These are phyloP conservation scores for Tauraco hartlaubi DNA, from an alignment of 2,797 vertebrate species.

Conservation along the genomic window DNA sequence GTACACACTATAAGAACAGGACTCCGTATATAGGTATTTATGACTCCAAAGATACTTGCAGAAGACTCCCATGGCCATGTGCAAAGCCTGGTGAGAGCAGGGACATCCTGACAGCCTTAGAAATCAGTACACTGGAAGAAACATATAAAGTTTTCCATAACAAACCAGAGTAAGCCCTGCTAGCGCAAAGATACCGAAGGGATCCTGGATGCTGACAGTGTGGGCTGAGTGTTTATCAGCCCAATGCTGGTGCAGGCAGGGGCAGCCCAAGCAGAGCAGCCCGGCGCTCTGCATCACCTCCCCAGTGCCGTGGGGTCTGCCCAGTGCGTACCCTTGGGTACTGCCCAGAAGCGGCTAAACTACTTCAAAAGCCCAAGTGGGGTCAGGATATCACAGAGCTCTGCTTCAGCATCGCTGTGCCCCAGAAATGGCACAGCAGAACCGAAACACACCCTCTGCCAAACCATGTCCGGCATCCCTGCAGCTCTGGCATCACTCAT, in stretches of 20 bases:
- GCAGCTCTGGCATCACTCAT: background rate
- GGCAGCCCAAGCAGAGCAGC: background rate
- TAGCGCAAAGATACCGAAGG: background rate
- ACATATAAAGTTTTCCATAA: background rate
- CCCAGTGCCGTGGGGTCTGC: background rate
- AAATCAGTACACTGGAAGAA: background rate
- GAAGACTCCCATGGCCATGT: background rate
- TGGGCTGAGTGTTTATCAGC: background rate
- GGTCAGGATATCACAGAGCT: background rate
- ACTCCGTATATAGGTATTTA: background rate
- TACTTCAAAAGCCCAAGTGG: background rate
- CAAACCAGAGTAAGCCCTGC: background rate
- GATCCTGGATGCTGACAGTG: background rate
- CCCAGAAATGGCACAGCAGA: background rate
- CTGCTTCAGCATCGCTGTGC: rapidly evolving
- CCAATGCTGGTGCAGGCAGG: rapidly evolving
- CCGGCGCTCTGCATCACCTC: background rate
- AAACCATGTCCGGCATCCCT: background rate
- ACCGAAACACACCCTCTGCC: background rate
- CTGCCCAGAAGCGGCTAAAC: background rate
- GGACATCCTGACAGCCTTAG: background rate
- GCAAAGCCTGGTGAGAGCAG: background rate
- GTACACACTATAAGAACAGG: background rate
- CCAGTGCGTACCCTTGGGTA: background rate
- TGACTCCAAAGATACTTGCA: background rate